Conservation (phyloP, 2,113 vertebrate genomes). For the Taxidea taxus region DNA sequence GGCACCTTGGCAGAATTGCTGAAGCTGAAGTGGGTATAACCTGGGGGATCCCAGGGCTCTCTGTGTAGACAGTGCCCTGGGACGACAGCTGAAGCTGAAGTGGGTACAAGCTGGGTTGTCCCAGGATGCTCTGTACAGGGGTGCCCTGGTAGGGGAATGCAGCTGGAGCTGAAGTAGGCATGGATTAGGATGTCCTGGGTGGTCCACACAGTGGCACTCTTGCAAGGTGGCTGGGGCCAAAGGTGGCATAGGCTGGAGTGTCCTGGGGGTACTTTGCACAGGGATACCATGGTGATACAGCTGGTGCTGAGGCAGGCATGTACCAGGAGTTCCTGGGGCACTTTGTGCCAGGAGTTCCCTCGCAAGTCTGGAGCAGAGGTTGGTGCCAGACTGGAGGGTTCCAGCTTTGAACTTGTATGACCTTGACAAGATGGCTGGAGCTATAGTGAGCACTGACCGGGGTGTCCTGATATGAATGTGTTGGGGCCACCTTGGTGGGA, state of each 20-base stretch:
- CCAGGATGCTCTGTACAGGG: too few species aligned
- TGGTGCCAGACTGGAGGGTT: background rate
- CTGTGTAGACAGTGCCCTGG: background rate
- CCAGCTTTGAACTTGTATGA: background rate
- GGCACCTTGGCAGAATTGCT: background rate
- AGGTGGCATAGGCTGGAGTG: background rate
- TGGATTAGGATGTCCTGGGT: background rate
- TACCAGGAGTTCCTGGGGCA: background rate
- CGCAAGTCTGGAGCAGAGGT: background rate
- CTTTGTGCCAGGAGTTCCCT: background rate
- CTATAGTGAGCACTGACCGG: background rate
- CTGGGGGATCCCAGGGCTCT: background rate
- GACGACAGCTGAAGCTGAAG: background rate
- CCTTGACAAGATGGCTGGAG: background rate
- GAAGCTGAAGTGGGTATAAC: background rate
- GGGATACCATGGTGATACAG: background rate
- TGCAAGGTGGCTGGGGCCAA: background rate
- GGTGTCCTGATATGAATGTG: background rate
- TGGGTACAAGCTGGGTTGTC: too few species aligned
- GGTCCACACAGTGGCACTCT: background rate
- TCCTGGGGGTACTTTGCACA: background rate
- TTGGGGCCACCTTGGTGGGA: background rate
- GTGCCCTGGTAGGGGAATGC: too few species aligned
- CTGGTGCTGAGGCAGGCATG: background rate
- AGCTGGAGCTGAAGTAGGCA: background rate